These are phyloP conservation scores for Rhabdomys pumilio DNA, from an alignment of 2,797 vertebrate genomes.

Conservation along the genomic window DNA sequence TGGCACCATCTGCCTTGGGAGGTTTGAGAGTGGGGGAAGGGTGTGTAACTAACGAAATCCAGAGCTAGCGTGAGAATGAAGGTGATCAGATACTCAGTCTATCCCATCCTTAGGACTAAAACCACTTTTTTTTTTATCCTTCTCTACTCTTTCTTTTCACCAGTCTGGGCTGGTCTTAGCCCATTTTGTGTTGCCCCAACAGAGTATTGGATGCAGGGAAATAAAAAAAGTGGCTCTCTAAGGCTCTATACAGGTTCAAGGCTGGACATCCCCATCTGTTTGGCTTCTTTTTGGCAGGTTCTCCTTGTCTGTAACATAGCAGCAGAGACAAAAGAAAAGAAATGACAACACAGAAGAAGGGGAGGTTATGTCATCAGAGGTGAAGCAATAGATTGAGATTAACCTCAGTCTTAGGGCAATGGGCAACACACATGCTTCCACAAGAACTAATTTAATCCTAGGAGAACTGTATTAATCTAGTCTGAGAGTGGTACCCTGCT, in stretches of 20 bases:
- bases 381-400: background rate
- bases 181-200: background rate
- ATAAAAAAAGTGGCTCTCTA: background rate
- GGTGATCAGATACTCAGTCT: background rate
- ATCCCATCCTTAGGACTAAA: background rate
- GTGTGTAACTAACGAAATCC: background rate
- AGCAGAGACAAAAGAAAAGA: background rate
- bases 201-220: background rate
- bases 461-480: background rate
- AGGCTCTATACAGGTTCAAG: background rate
- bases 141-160: slow-evolving; percentile 9
- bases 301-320: background rate
- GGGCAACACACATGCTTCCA: background rate
- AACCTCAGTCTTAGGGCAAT: background rate
- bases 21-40: background rate
- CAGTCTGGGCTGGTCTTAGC: background rate
- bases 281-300: background rate
- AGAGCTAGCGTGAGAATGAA: background rate
- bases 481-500: background rate
- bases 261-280: background rate
- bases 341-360: background rate
- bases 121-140: background rate
- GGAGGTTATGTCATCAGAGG: background rate
- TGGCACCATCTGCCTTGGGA: slow-evolving; percentile 68
- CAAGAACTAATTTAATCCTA: background rate